Conservation (phyloP, 2,888 invertebrate species). For the Syrista parreyssii region DNA sequence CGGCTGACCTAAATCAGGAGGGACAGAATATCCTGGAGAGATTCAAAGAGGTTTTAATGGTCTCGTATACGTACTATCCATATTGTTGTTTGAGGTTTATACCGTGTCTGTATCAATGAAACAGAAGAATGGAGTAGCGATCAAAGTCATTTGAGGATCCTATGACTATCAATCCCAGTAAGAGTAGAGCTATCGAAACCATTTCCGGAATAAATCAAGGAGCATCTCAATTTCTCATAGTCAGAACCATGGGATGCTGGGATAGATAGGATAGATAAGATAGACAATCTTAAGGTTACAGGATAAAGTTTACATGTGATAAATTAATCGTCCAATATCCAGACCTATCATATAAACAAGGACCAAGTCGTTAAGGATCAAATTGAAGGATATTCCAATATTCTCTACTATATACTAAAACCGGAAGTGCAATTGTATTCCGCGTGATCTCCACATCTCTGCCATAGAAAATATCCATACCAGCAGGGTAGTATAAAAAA, state of each 20-base stretch:
- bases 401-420: not conserved
- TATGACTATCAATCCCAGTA: not conserved
- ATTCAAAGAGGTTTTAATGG: not conserved
- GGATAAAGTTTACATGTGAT: not conserved
- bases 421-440: not conserved
- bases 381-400: not conserved
- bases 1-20: not conserved
- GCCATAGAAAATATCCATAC: not conserved
- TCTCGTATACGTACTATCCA: not conserved
- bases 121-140: not conserved
- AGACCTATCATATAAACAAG: not conserved
- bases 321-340: not conserved
- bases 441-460: not conserved
- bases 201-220: not conserved
- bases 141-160: not conserved
- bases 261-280: too few relatives aligned
- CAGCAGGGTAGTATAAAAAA: not conserved
- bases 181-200: not conserved
- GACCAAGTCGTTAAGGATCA: not conserved
- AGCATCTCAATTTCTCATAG: not conserved
- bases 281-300: not conserved
- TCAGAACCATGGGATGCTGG: not conserved
- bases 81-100: not conserved
- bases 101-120: not conserved
- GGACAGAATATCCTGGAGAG: not conserved